Percentiles rank a stretch among this genome's conserved stretches.
phyloP scores from a whole-genome alignment of 2,797 vertebrate species.

The Gobio occitaniae region DNA sequence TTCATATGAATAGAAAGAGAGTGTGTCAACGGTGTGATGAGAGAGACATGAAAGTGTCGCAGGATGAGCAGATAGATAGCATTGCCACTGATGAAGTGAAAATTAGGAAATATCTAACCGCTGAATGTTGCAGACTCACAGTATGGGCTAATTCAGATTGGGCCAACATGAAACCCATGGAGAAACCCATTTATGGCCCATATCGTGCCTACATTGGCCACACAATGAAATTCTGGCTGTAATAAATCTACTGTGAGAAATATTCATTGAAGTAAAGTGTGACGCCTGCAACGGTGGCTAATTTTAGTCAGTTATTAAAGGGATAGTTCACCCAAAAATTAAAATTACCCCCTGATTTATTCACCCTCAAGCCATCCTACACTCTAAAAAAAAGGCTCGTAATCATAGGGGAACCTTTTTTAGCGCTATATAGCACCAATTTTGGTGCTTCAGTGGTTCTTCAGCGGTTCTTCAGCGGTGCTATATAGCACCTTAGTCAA shows the following conservation, averaged over 20 bases:
- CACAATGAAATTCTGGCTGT: neutral
- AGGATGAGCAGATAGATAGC: neutral
- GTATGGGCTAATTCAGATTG: too few relatives aligned
- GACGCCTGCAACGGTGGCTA: neutral
- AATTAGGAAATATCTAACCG: neutral
- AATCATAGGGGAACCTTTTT: too few relatives aligned
- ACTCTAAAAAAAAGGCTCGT: too few relatives aligned
- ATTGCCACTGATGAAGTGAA: neutral
- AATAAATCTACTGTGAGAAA: neutral
- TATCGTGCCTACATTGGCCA: neutral
- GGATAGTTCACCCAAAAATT: too few relatives aligned
- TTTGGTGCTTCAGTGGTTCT: too few relatives aligned
- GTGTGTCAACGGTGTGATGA: neutral
- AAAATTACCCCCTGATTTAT: too few relatives aligned
- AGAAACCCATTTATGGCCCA: neutral
- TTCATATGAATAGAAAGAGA: neutral
- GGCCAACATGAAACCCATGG: neutral
- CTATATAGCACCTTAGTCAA: too few relatives aligned
- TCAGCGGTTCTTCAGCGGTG: too few relatives aligned
- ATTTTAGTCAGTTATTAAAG: neutral
- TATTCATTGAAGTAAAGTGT: neutral
- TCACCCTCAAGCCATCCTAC: too few relatives aligned
- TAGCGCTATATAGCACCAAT: too few relatives aligned
- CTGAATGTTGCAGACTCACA: neutral
- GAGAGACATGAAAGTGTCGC: neutral